These are phyloP conservation scores for Ursus arctos DNA, from an alignment of 2,113 vertebrate species.

Conservation along the genomic window DNA sequence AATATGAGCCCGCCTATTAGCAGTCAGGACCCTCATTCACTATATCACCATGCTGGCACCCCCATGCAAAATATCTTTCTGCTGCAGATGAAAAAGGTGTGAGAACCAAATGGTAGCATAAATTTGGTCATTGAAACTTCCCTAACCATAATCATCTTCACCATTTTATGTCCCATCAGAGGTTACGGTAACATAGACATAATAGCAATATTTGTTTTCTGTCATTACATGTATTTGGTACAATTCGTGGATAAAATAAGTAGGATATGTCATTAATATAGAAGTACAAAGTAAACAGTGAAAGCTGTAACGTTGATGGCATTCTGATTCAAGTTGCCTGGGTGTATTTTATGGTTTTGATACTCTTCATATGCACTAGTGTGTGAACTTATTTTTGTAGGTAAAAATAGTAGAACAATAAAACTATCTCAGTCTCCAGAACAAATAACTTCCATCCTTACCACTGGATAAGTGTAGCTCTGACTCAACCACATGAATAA, in stretches of 20 bases:
- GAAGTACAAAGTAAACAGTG: background rate
- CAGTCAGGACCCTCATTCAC: background rate
- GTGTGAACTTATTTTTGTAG: conserved; percentile 22
- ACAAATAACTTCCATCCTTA: conserved; percentile 53
- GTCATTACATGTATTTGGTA: background rate
- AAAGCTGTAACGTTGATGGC: background rate
- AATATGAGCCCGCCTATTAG: background rate
- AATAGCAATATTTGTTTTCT: background rate
- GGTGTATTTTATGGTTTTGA: background rate
- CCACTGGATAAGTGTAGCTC: background rate
- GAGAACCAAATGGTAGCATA: background rate
- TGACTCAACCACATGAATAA: conserved; percentile 2
- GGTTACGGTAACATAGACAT: background rate
- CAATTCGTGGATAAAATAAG: background rate
- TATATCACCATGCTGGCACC: background rate
- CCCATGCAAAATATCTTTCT: background rate
- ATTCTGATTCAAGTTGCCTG: background rate
- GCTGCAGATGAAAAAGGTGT: background rate
- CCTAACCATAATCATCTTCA: background rate
- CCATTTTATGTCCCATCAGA: background rate
- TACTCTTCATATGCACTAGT: background rate
- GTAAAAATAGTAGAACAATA: conserved; percentile 43
- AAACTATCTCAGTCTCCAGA: background rate
- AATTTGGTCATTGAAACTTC: background rate
- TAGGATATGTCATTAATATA: background rate